Conservation (phyloP, 2,888 invertebrate species). For the Drosophila merina region DNA sequence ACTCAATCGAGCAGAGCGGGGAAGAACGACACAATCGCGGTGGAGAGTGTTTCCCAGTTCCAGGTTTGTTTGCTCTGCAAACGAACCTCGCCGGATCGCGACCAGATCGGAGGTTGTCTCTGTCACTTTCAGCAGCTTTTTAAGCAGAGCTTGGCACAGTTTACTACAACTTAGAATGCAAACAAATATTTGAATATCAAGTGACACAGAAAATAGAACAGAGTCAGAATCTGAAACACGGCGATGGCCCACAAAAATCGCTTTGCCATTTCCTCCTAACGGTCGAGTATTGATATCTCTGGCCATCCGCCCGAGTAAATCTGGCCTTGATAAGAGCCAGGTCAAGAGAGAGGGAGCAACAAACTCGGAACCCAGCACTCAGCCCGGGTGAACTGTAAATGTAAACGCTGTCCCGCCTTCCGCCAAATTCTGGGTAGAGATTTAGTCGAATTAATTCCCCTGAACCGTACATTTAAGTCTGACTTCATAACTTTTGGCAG, state of each 20-base stretch:
- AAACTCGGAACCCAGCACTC: constrained; percentile 40
- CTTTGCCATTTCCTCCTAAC: constrained; percentile 61
- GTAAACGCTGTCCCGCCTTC: constrained; percentile 23
- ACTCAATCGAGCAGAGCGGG: constrained; percentile 60
- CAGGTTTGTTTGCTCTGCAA: constrained; percentile 65
- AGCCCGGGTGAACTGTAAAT: constrained; percentile 13
- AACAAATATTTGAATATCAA: constrained; percentile 68
- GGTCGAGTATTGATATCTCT: constrained; percentile 36
- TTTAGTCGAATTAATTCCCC: constrained; percentile 38
- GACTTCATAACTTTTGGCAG: constrained; percentile 55
- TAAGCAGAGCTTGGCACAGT: constrained; percentile 57
- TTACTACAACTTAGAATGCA: constrained; percentile 48
- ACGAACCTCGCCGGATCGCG: constrained; percentile 40
- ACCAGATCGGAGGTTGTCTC: constrained; percentile 11
- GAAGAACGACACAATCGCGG: constrained; percentile 48
- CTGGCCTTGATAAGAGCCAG: constrained; percentile 41
- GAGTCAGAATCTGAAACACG: not conserved
- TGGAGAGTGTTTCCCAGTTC: constrained; percentile 38
- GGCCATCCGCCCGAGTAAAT: constrained; percentile 29
- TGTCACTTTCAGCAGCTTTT: constrained; percentile 37
- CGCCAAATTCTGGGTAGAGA: constrained; percentile 27
- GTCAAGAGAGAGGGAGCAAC: constrained; percentile 50
- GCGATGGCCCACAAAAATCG: constrained; percentile 38
- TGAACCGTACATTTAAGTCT: constrained; percentile 32
- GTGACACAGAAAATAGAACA: constrained; percentile 52